Evolutionary conservation across 1,140 invertebrate species (phyloP).

Genomic region (Apis florea): DNA sequence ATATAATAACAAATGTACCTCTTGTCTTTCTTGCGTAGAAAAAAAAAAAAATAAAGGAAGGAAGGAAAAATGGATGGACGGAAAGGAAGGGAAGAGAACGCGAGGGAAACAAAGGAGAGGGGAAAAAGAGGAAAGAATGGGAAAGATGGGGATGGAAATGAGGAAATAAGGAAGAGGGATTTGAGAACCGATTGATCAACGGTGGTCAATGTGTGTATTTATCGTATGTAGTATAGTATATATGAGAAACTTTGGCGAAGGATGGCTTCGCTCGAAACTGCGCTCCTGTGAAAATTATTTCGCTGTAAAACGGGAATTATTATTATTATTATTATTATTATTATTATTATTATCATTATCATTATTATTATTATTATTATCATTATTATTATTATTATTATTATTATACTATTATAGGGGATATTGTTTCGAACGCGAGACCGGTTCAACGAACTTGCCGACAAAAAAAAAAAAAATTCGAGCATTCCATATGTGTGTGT

Average conservation of each 20-base stretch:
- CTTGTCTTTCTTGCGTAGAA: constrained; percentile 54
- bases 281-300: constrained; percentile 22
- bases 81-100: not conserved
- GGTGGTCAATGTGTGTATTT: constrained; percentile 38
- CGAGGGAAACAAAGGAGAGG: not conserved
- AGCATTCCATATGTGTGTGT: constrained; percentile 47
- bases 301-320: not conserved
- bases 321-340: too few species aligned
- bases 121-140: not conserved
- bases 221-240: constrained; percentile 28
- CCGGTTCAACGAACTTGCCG: constrained; percentile 36
- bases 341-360: too few species aligned
- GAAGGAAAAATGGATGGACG: not conserved
- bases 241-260: constrained; percentile 11
- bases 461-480: constrained; percentile 11
- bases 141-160: too few species aligned
- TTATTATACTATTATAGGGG: not conserved
- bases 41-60: constrained; percentile 22
- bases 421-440: constrained; percentile 16
- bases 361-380: too few species aligned
- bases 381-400: too few species aligned
- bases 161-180: too few species aligned
- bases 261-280: constrained; percentile 14
- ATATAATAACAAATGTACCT: constrained; percentile 54
- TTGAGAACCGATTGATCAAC: not conserved